Evolutionary conservation across 2,113 vertebrate genomes (phyloP).

Genomic region (Pavo muticus): DNA sequence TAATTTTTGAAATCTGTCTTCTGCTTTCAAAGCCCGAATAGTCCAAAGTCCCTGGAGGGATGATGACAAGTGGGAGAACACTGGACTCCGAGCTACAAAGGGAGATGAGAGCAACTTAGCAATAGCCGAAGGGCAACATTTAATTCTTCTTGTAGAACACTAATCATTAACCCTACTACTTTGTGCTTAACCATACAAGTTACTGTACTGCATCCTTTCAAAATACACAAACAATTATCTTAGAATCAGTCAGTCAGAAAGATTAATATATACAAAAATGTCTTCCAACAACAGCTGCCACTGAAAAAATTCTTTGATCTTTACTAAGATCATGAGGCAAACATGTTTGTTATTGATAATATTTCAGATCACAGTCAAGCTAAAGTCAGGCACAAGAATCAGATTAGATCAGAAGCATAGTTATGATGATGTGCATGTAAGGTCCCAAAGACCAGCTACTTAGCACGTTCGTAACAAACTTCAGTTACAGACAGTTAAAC

Average conservation of each 20-base stretch:
- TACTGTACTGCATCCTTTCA: not conserved
- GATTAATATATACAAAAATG: conserved; percentile 8
- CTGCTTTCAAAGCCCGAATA: conserved; percentile 90
- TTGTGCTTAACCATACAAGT: conserved; percentile 20
- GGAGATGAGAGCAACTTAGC: conserved; percentile 40
- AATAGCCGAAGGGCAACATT: conserved; percentile 30
- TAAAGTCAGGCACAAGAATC: not conserved
- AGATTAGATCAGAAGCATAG: conserved; percentile 6
- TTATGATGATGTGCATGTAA: not conserved
- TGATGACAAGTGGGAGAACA: conserved; percentile 94
- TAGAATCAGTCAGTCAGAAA: not conserved
- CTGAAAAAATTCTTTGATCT: not conserved
- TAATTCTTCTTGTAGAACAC: conserved; percentile 32
- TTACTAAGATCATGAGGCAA: conserved; percentile 17
- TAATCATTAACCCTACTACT: conserved; percentile 41
- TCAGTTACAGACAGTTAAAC: conserved; percentile 6
- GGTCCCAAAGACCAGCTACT: not conserved
- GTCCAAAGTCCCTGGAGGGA: conserved; percentile 95
- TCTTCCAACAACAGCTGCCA: not conserved
- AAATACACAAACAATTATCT: not conserved
- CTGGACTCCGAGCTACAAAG: conserved; percentile 90
- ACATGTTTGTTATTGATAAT: not conserved
- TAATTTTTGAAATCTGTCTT: conserved; percentile 88
- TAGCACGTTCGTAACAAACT: not conserved
- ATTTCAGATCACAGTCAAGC: not conserved